phyloP scores from a whole-genome alignment of 2,113 vertebrate species.

The Chaetodon auriga region DNA sequence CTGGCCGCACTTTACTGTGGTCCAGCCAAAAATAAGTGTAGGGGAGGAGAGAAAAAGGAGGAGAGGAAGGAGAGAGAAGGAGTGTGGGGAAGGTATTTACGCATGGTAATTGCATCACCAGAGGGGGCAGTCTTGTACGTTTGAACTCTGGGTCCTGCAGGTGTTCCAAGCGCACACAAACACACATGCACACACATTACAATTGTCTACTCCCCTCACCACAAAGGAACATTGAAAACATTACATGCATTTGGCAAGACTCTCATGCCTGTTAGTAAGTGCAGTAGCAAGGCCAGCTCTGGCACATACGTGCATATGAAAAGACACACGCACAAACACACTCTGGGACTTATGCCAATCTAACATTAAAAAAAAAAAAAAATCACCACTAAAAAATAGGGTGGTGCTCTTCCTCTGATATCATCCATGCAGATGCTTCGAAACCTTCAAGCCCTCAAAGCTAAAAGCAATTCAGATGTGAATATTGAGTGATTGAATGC shows the following conservation, averaged over 20 bases:
- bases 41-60: not conserved
- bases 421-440: conserved; percentile 78
- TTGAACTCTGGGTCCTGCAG: conserved; percentile 81
- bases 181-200: conserved; percentile 21
- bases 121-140: conserved; percentile 75
- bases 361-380: conserved; percentile 72
- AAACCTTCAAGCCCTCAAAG: conserved; percentile 73
- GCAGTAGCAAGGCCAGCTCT: conserved; percentile 45
- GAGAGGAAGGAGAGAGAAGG: not conserved
- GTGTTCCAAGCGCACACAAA: conserved; percentile 68
- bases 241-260: conserved; percentile 52
- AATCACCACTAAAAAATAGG: conserved; percentile 74
- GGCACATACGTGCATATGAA: conserved; percentile 30
- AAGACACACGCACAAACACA: conserved; percentile 40
- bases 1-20: not conserved
- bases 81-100: conserved; percentile 57
- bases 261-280: conserved; percentile 40
- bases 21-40: conserved; percentile 6
- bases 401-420: conserved; percentile 76
- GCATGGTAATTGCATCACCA: conserved; percentile 70
- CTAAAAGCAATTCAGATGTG: conserved; percentile 84
- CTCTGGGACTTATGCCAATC: conserved; percentile 72
- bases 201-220: conserved; percentile 21
- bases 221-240: conserved; percentile 57
- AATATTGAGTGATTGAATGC: conserved; percentile 82